Base-by-base conservation (phyloP, 2,797 vertebrate genomes). In the Phrynocephalus guinanensis region DNA sequence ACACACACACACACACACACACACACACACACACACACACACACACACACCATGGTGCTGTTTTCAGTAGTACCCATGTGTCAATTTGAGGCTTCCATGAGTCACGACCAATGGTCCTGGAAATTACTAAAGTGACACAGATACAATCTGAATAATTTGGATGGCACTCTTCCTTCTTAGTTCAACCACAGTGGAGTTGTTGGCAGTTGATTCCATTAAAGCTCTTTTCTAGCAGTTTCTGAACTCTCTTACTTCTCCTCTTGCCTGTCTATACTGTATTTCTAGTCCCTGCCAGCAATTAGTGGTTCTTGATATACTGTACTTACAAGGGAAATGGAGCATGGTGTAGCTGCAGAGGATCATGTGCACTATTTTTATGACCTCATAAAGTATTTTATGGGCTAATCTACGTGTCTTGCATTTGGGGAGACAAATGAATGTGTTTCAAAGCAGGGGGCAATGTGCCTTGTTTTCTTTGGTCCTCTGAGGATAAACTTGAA, bases 391-490 rank as follows among this genome's bases (percentile, higher is more conserved):
- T 13, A 38, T 85, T 81, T 75, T 0, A 75, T 30, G 7, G 38
- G 16, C 15, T 24, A 70, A 50, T 50, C 20, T 22, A 0, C 4
- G 0, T 5, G 28, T 38, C 15, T 1, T 48, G 56, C 56, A 60
- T 63, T 63, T 15, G 60, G 60, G 60, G 2, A 79, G 72, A n/a
- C 33, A 11, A 38, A 16, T 44, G 70, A 84, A 33, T 22, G 1
- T 10, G 33, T 48, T 84, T 1, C 1, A 20, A 22, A 48, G 28
- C 79, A 84, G 20, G 0, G 3, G n/a, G 77, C 13, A 28, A 0
- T 2, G 0, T 76, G 13, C 60, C 81, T 87, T 87, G 30, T 56
- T 76, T 71, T 79, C n/a, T 82, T 84, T 56, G 1, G 73, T 71
- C 50, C 20, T 86, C 81, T 22, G 2, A 26, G 72, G 26, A 8